Base-by-base conservation (phyloP, 2,888 invertebrate genomes). In the Microctonus brassicae region DNA sequence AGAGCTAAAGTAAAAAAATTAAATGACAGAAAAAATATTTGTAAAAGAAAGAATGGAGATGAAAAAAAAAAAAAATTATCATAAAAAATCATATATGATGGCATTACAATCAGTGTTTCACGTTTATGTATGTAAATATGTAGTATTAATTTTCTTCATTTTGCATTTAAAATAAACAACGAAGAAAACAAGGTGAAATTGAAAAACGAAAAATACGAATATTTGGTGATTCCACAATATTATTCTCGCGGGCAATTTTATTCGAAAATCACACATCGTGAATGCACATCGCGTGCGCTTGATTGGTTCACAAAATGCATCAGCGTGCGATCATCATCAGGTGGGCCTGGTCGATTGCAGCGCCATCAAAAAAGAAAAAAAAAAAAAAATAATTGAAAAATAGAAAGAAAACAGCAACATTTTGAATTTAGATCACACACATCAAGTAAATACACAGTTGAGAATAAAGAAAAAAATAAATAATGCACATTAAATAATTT, bases 271-370 rank as follows among this genome's bases (percentile, higher is more conserved):
- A 65, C 55, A 69, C 63, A 24, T 26, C n/a, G 17, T 66, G 17
- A 34, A 20, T 33, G 33, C 33, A 58, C 17, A 66, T 85, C 81
- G 84, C 84, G 84, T 85, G 84, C 82, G 78, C 79, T 76, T 84
- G 83, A 84, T 85, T 84, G 79, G 79, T 34, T 26, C 13, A 78
- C 80, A 82, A 82, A 79, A 76, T 76, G 81, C n/a, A n/a, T n/a
- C 82, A 82, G 26, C 26, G 7, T 20, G 20, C 6, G 33, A 34
- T 78, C 74, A 76, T 76, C 82, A 83, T 84, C 84, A 83, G 84
- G 80, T 83, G 83, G 83, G 77, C 77, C 20, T 47, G 5, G 78
- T 79, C 79, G n/a, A 58, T 29, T 17, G 26, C 33, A 58, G 34
- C 13, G 26, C 33, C 26, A 33, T 13, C 13, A 17, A 26, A 55